These are phyloP conservation scores for Formica selysi DNA, from an alignment of 1,140 invertebrate genomes.

Conservation along the genomic window DNA sequence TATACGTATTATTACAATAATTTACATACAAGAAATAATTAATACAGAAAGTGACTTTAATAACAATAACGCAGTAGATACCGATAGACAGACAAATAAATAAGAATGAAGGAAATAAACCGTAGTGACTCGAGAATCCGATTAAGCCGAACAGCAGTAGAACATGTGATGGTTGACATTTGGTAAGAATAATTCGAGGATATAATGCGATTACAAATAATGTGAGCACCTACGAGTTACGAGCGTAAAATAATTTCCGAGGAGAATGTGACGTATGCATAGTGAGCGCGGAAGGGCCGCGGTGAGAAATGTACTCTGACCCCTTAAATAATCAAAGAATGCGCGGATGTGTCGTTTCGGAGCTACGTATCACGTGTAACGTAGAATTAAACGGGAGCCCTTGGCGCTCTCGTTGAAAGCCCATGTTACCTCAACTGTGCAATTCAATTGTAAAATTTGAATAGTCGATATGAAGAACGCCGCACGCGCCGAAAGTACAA, in stretches of 20 bases:
- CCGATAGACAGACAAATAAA: constrained; percentile 17
- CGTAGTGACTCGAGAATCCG: constrained; percentile 27
- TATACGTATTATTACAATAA: not conserved
- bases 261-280: constrained; percentile 46
- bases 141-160: constrained; percentile 8
- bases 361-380: constrained; percentile 36
- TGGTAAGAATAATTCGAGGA: constrained; percentile 46
- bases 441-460: constrained; percentile 26
- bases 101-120: not conserved
- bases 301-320: constrained; percentile 59
- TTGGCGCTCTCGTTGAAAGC: constrained; percentile 1
- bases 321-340: constrained; percentile 73
- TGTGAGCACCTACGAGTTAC: constrained; percentile 34
- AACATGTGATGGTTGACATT: not conserved
- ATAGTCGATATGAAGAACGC: not conserved
- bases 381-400: constrained; percentile 48
- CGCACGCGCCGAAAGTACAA: not conserved
- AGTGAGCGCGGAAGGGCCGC: constrained; percentile 24
- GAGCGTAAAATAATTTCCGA: constrained; percentile 64
- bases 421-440: constrained; percentile 48
- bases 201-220: constrained; percentile 54
- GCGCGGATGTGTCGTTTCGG: constrained; percentile 32
- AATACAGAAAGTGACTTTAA: constrained; percentile 6
- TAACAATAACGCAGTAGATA: not conserved
- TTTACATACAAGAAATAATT: not conserved